phyloP scores from a whole-genome alignment of 2,888 invertebrate genomes.

The Caenorhabditis becei region DNA sequence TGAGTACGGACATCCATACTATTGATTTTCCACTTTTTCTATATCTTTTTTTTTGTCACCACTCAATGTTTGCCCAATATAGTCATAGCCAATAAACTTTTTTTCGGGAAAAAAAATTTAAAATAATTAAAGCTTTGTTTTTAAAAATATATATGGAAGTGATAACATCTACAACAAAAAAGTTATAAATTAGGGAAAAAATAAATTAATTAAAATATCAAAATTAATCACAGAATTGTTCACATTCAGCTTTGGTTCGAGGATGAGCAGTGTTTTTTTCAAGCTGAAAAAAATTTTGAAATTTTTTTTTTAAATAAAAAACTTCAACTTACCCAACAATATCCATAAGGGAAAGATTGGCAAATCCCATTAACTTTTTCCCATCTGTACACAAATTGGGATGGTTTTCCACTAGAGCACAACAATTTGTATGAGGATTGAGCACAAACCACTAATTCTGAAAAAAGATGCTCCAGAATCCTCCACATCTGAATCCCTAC shows the following conservation, averaged over 20 bases:
- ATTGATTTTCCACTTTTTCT: constrained; percentile 23
- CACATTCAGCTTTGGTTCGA: constrained; percentile 62
- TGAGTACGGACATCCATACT: constrained; percentile 51
- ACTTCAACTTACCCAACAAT: constrained; percentile 60
- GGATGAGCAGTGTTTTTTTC: constrained; percentile 63
- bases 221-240: constrained; percentile 52
- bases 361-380: constrained; percentile 63
- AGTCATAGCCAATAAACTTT: neutral
- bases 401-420: constrained; percentile 52
- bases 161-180: neutral
- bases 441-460: constrained; percentile 49
- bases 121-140: neutral
- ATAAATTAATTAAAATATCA: neutral
- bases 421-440: constrained; percentile 50
- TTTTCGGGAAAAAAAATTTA: neutral
- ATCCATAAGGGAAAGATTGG: constrained; percentile 66
- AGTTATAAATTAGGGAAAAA: neutral
- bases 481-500: neutral
- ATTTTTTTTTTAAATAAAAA: neutral
- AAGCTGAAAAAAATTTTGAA: constrained; percentile 41
- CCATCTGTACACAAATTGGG: constrained; percentile 70
- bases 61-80: neutral
- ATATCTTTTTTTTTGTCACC: neutral
- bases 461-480: neutral
- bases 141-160: too few species aligned